Conservation (phyloP, 2,888 invertebrate genomes). For the Hirtodrosophila trivittata region DNA sequence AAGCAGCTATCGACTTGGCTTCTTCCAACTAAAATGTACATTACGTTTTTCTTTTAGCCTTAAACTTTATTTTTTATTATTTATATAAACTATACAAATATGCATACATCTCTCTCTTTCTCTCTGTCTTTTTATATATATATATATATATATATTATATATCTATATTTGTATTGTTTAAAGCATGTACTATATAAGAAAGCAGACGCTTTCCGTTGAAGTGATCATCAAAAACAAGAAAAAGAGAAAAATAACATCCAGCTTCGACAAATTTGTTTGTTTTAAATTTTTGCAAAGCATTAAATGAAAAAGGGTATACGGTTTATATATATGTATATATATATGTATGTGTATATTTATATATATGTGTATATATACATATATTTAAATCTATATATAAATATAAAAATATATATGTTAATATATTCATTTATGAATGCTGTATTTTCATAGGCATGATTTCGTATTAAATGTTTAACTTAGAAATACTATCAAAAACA, state of each 20-base stretch:
- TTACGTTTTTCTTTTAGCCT: constrained; percentile 22
- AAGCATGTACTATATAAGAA: constrained; percentile 50
- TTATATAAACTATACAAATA: constrained; percentile 11
- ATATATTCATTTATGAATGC: constrained; percentile 55
- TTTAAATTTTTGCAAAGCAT: constrained; percentile 68
- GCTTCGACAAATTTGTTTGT: constrained; percentile 37
- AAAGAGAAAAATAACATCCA: constrained; percentile 10
- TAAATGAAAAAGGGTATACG: constrained; percentile 56
- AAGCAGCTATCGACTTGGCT: constrained; percentile 40
- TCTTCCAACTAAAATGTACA: constrained; percentile 41
- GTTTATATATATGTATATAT: constrained; percentile 51
- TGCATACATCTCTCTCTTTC: not conserved
- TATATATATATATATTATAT: not conserved
- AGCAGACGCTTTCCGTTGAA: constrained; percentile 30
- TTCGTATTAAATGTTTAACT: constrained; percentile 72
- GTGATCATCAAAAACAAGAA: constrained; percentile 19
- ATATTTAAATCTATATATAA: constrained; percentile 16
- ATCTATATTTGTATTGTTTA: constrained; percentile 39
- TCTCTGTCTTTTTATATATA: not conserved
- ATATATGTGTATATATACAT: constrained; percentile 34
- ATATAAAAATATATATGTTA: constrained; percentile 19
- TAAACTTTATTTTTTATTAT: constrained; percentile 13
- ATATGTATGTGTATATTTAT: constrained; percentile 51
- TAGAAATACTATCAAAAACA: constrained; percentile 58
- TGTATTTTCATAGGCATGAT: constrained; percentile 71